phyloP scores from a whole-genome alignment of 37 sponge, comb jelly and placozoan genomes.

The Crambe crambe region DNA sequence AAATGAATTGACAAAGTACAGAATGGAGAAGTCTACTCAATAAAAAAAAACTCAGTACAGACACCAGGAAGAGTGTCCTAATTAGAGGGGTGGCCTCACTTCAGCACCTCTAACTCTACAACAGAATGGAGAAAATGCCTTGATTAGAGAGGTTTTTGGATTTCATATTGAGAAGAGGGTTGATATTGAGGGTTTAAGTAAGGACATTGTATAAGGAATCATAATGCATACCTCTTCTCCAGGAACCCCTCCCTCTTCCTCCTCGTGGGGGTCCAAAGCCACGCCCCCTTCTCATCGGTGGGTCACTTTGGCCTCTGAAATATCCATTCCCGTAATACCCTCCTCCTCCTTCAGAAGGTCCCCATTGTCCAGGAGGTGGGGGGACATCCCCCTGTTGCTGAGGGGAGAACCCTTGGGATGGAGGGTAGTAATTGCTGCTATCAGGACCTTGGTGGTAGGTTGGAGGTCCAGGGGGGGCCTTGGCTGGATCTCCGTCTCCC shows the following conservation, averaged over 20 bases:
- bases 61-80: too few relatives aligned
- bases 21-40: too few relatives aligned
- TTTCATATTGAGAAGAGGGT: too few relatives aligned
- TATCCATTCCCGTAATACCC: background rate
- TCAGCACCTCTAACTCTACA: too few relatives aligned
- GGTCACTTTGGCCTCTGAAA: background rate
- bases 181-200: too few relatives aligned
- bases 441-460: background rate
- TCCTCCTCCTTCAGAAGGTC: background rate
- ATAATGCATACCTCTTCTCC: conserved; percentile 6
- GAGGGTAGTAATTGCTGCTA: background rate
- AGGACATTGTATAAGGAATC: too few relatives aligned
- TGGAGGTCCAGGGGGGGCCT: conserved; percentile 5
- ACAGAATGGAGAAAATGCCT: too few relatives aligned
- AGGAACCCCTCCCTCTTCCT: conserved; percentile 16
- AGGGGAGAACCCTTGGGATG: conserved; percentile 12
- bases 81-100: too few relatives aligned
- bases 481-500: background rate
- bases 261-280: background rate
- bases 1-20: too few relatives aligned
- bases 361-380: background rate
- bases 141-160: too few relatives aligned
- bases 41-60: too few relatives aligned
- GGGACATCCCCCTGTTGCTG: background rate
- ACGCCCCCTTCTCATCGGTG: conserved; percentile 9